phyloP scores from a whole-genome alignment of 2,797 vertebrate genomes.

The Harpagifer antarcticus region DNA sequence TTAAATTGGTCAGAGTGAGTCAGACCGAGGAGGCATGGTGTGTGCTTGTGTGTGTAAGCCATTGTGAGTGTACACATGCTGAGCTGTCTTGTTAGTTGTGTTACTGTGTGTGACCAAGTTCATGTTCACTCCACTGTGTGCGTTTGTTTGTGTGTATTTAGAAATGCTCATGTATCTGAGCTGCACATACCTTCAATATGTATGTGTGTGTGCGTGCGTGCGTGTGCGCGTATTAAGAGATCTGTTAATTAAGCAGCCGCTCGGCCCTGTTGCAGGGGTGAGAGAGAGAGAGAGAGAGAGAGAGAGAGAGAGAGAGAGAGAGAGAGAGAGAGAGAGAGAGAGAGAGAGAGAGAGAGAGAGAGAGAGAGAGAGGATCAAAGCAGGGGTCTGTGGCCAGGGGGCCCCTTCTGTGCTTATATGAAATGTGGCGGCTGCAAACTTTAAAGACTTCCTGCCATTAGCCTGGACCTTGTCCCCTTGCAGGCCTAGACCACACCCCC shows the following conservation, averaged over 20 bases:
- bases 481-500: conserved; percentile 87
- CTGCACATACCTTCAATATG: conserved; percentile 56
- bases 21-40: conserved; percentile 16
- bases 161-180: conserved; percentile 4
- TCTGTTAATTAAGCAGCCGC: conserved; percentile 96
- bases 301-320: conserved; percentile 72
- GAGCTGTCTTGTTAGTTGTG: conserved; percentile 25
- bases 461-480: conserved; percentile 93
- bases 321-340: conserved; percentile 63
- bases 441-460: conserved; percentile 99
- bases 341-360: conserved; percentile 72
- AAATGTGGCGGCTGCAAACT: conserved; percentile 93
- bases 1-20: conserved; percentile 36
- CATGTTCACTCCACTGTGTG: background rate
- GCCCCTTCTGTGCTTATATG: conserved; percentile 93
- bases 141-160: conserved; percentile 6
- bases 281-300: conserved; percentile 59
- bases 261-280: conserved; percentile 84
- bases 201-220: conserved; percentile 74
- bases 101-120: background rate
- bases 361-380: conserved; percentile 91
- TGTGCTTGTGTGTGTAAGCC: conserved; percentile 47
- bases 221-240: conserved; percentile 89
- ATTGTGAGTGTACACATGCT: background rate
- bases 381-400: conserved; percentile 90